Conservation (phyloP, 2,113 vertebrate genomes). For the Fukomys damarensis region DNA sequence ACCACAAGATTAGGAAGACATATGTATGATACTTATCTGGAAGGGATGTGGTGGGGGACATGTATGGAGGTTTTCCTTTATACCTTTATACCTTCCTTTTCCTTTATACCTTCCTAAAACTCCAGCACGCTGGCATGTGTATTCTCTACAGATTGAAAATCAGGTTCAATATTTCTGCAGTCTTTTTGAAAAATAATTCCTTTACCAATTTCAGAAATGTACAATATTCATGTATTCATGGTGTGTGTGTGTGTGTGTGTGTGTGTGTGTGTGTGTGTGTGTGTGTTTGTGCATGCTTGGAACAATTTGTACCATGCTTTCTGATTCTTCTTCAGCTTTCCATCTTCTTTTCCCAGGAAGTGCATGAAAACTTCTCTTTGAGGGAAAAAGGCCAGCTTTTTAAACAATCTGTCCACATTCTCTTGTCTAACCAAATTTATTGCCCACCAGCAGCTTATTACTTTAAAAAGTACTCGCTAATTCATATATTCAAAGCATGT, state of each 20-base stretch:
- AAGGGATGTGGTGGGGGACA: not conserved
- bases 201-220: not conserved
- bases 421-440: no score
- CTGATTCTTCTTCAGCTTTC: not conserved
- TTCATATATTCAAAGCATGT: not conserved
- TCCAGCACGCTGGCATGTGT: not conserved
- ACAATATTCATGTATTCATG: not conserved
- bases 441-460: no score
- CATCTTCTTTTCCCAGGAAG: not conserved
- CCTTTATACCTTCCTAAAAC: not conserved
- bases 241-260: not conserved
- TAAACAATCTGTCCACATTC: not conserved
- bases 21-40: not conserved
- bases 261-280: not conserved
- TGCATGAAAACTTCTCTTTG: not conserved
- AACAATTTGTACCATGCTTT: not conserved
- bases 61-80: not conserved
- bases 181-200: not conserved
- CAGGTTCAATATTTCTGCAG: not conserved
- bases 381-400: not conserved
- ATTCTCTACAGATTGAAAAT: not conserved
- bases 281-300: not conserved
- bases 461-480: not conserved
- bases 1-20: not conserved
- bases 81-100: not conserved